Evolutionary conservation across 1,140 invertebrate genomes (phyloP), one percentile per base, ranked within the genome.

Genomic region (Goniozus legneri): DNA sequence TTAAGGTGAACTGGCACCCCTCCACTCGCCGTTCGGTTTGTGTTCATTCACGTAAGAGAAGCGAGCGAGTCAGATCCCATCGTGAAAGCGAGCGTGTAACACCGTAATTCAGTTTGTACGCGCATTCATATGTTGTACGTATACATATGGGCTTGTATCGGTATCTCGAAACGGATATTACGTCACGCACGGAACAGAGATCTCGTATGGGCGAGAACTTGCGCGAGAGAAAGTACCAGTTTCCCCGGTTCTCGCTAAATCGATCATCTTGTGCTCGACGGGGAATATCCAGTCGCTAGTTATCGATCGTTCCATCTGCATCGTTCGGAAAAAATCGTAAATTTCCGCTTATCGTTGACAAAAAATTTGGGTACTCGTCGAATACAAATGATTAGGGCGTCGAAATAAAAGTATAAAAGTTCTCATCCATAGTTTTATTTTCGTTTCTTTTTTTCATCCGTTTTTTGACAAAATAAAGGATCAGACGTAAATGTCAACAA

Each of bases 361-460:
- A n/a, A n/a, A n/a, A n/a, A n/a, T n/a, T n/a, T n/a, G n/a, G n/a
- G n/a, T n/a, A n/a, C n/a, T n/a, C n/a, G n/a, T n/a, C n/a, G n/a
- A n/a, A n/a, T n/a, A n/a, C n/a, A n/a, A n/a, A n/a, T n/a, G n/a
- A n/a, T n/a, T n/a, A n/a, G n/a, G n/a, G n/a, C n/a, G n/a, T n/a
- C n/a, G n/a, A n/a, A n/a, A n/a, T n/a, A n/a, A n/a, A n/a, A n/a
- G n/a, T n/a, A n/a, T n/a, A n/a, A n/a, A n/a, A n/a, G n/a, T n/a
- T n/a, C n/a, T n/a, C n/a, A n/a, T n/a, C n/a, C n/a, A n/a, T n/a
- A n/a, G n/a, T n/a, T n/a, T n/a, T n/a, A n/a, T n/a, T n/a, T n/a
- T n/a, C n/a, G n/a, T n/a, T n/a, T n/a, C n/a, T n/a, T n/a, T 71
- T 58, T 71, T 51, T 58, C 58, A 67, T 69, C 58, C 53, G 57